Base-by-base conservation (phyloP, 2,888 invertebrate species). In the Calliopum simillimum region DNA sequence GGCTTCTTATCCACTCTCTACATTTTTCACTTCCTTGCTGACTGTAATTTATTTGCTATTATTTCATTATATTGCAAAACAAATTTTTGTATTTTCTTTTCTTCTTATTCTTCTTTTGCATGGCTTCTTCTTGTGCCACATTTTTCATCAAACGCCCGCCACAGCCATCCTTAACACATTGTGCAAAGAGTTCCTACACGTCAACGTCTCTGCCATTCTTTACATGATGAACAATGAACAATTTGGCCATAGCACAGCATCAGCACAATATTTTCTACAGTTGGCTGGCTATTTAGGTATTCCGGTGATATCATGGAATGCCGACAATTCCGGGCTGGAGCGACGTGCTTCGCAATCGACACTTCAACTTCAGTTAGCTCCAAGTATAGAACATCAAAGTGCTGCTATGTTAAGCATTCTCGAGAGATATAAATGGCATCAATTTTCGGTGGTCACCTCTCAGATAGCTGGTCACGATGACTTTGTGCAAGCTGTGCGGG, bases 291-390 rank as follows among this genome's bases (percentile, higher is more conserved):
- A 97, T 87, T 89, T 97, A 79, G 97, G 97, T 76, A 96, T 98
- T 83, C 98, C 98, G 79, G 96, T 98, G 66, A 96, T 98, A 79
- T 96, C 96, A 11, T 98, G 98, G 98, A 98, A 98, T 87, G 97
- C 97, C 11, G 98, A 98, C 86, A 98, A 98, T 87, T 96, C 97
- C 51, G 98, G 97, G 49, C 89, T 97, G 76, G 90, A 90, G 80
- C 88, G 90, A 75, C 87, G 92, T 75, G 94, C 95, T 51, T 94
- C 95, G 33, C 94, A 96, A 86, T 94, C 95, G 64, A 95, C 95
- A 71, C 88, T 97, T 79, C 94, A 95, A 81, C 89, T 97, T 76
- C 98, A 98, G 87, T 89, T 99, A 85, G 98, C 98, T 69, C 98
- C 99, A 74, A 96, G 97, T 68, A 91, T 99, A 79, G 96, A 96